Conservation (phyloP, 2,888 invertebrate genomes). For the Spodoptera littoralis region DNA sequence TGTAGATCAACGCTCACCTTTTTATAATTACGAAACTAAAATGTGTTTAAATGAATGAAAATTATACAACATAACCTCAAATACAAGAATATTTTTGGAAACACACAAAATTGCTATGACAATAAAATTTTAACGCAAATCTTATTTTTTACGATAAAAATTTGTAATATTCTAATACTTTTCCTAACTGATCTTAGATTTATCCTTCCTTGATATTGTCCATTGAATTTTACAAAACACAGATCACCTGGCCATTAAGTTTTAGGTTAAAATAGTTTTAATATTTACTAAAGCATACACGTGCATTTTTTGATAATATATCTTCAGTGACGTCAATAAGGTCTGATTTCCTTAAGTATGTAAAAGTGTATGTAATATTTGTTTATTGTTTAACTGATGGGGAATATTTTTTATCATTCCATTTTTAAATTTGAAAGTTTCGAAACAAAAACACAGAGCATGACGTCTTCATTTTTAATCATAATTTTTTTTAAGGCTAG, state of each 20-base stretch:
- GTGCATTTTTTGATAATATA: no score
- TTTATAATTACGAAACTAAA: not conserved
- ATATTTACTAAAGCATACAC: no score
- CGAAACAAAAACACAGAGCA: no score
- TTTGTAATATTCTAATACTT: conserved; percentile 45
- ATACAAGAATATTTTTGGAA: conserved; percentile 30
- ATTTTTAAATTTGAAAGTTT: no score
- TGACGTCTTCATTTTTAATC: not conserved
- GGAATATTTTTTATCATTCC: no score
- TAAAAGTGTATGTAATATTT: no score
- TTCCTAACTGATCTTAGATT: conserved; percentile 50
- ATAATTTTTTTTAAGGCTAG: not conserved
- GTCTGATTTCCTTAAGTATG: no score
- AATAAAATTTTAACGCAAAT: conserved; percentile 48
- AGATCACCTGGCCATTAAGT: not conserved
- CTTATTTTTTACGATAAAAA: conserved; percentile 41
- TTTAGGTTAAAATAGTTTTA: not conserved
- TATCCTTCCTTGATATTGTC: conserved; percentile 29
- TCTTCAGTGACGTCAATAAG: no score
- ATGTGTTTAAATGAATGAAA: not conserved
- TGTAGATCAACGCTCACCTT: no score
- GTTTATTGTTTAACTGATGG: no score
- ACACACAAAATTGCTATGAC: conserved; percentile 57
- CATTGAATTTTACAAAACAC: conserved; percentile 48
- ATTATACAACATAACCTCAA: conserved; percentile 15